Evolutionary conservation across 2,113 vertebrate genomes (phyloP).

Genomic region (Kryptolebias marmoratus): DNA sequence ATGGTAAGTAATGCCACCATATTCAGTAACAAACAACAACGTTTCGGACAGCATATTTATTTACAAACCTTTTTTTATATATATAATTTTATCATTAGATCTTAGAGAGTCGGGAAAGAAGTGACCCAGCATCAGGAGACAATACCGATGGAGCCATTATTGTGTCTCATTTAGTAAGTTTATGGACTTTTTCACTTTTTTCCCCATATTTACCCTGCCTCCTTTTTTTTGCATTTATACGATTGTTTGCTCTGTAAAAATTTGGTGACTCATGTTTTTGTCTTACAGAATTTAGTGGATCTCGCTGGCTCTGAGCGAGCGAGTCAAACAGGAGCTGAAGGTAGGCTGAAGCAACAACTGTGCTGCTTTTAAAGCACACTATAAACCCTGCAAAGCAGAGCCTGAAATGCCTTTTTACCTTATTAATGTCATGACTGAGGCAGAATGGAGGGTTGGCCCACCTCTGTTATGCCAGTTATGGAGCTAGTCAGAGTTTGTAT

Average conservation of each 20-base stretch:
- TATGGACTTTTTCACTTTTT: not conserved
- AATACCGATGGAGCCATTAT: slow-evolving; percentile 91
- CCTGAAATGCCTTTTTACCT: not conserved
- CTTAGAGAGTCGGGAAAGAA: slow-evolving; percentile 91
- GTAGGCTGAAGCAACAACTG: slow-evolving; percentile 66
- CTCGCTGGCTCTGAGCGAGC: slow-evolving; percentile 94
- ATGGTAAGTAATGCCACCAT: slow-evolving; percentile 83
- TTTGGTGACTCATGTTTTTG: not conserved
- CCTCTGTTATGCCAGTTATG: no score
- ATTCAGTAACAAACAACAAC: not conserved
- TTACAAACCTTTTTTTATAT: not conserved
- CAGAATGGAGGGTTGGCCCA: no score
- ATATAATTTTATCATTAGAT: slow-evolving; percentile 78
- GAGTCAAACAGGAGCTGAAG: slow-evolving; percentile 95
- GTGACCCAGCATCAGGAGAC: slow-evolving; percentile 82
- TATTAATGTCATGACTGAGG: not conserved
- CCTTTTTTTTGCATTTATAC: not conserved
- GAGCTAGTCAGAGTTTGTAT: no score
- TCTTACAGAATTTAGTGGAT: slow-evolving; percentile 92
- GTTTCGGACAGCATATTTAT: not conserved
- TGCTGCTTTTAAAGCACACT: not conserved
- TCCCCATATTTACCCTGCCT: not conserved
- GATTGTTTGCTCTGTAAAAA: no score
- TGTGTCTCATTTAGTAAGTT: slow-evolving; percentile 93
- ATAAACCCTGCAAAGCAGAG: not conserved